Base-by-base conservation (phyloP, 2,113 vertebrate genomes). In the Galeopterus variegatus region DNA sequence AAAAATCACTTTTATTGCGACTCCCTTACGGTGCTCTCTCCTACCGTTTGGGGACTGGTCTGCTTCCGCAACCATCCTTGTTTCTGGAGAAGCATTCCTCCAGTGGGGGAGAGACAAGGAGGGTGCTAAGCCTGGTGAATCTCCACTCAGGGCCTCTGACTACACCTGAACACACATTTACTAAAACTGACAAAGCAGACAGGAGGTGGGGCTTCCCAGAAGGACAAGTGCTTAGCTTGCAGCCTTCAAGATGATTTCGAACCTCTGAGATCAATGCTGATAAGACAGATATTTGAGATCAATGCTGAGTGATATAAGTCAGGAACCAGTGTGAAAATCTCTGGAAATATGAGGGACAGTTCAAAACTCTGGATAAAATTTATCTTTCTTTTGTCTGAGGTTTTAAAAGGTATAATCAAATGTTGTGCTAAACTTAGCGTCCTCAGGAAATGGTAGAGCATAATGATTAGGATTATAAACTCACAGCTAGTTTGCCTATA, bases 381-480 rank as follows among this genome's bases (percentile, higher is more conserved):
- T 50, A 26, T 23, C 19, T 48, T 56, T 75, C 45, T 80, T 24
- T 67, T 80, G 10, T 67, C 58, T 18, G 58, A 84, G 41, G 56
- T 80, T 84, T 75, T 56, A 31, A 85, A 84, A 85, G 72, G n/a
- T 14, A 31, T 18, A 21, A 41, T 94, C 88, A 60, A 67, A 62
- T 23, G 12, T 15, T 52, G 8, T n/a, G 28, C 65, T 50, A 17
- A 82, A n/a, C n/a, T 88, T 36, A 52, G 65, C 23, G 48, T 79
- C 75, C 64, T 28, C 23, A 56, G 18, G 76, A 91, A 7, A 50
- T 26, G n/a, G 64, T 7, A 21, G 8, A 73, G 17, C 19, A 1
- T 50, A 19, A 26, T 45, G 45, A 28, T 65, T 33, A 76, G 52
- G 45, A 8, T 50, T n/a, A 23, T 17, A 52, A 62, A 18, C 17